Base-by-base conservation (phyloP, 2,888 invertebrate species). In the Parasteatoda lunata region DNA sequence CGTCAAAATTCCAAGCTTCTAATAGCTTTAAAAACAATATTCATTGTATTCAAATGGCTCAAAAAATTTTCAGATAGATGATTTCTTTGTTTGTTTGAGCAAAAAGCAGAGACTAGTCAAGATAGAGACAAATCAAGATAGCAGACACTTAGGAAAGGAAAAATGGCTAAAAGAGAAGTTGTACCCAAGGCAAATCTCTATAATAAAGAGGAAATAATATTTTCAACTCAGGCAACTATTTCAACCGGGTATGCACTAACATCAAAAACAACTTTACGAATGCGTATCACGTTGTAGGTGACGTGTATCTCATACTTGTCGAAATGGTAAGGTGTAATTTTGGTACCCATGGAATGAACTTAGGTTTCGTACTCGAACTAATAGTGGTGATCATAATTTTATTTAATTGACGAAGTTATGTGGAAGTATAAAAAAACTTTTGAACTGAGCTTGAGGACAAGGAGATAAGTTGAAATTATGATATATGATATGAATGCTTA, bases 21-120 rank as follows among this genome's bases (percentile, higher is more conserved):
- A 84, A 78, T 66, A 72, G 71, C 73, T 47, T 49, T 64, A 49
- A 79, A 84, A 73, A 84, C 78, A 84, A 75, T 84, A 78, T 78
- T 84, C 84, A 84, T 84, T 84, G 84, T 84, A 84, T 84, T 84
- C 78, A 84, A 84, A 84, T 75, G 52, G 69, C n/a, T 73, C 30
- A 30, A 77, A 66, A 54, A 48, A 68, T 71, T 59, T 75, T 45
- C 49, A 73, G 72, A 84, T 79, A 13, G 78, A 84, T 69, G 69
- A 84, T 78, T 75, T 78, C 84, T 78, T 78, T 78, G 78, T 84
- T 47, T 84, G 13, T 49, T 65, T 69, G 15, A 70, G 11, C 45
- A 78, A 15, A 9, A 47, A 78, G 47, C 78, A 59, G 59, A 7
- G 9, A 0, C 59, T 59, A n/a, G 59, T 13, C 11, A 59, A n/a